Percentiles rank a stretch among this genome's conserved stretches.
Conservation (phyloP, 2,797 vertebrate species). For the Sebastes vulpes region DNA sequence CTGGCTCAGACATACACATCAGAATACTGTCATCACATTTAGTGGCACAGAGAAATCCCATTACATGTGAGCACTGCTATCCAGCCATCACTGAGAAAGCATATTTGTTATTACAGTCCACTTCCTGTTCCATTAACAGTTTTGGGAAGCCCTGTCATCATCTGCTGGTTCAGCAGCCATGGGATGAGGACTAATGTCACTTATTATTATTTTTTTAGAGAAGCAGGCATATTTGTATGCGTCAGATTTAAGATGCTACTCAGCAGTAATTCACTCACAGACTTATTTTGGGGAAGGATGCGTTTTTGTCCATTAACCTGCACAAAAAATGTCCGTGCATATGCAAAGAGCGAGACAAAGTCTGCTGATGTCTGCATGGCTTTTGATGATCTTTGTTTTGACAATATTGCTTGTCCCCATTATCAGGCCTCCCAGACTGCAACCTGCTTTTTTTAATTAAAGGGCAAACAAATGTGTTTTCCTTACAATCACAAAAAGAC, state of each 20-base stretch:
- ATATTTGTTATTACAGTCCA: neutral
- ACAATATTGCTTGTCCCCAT: neutral
- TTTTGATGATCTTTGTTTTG: slow-evolving; percentile 1
- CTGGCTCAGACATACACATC: too few species aligned
- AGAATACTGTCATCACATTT: neutral
- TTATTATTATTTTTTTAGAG: neutral
- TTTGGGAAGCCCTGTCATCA: slow-evolving; percentile 3
- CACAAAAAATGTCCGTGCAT: neutral
- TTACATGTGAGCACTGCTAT: neutral
- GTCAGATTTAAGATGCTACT: neutral
- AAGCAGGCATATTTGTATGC: neutral
- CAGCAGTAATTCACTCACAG: slow-evolving; percentile 13
- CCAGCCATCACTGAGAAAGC: neutral
- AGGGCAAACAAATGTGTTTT: slow-evolving; percentile 31
- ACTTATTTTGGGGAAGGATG: neutral
- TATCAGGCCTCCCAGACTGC: neutral
- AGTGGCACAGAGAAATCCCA: neutral
- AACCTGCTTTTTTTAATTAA: slow-evolving; percentile 39
- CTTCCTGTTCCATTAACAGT: slow-evolving; percentile 1
- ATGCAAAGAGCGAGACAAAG: neutral
- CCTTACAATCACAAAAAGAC: neutral
- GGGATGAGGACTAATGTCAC: slow-evolving; percentile 43
- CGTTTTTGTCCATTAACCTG: neutral
- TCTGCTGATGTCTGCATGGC: neutral
- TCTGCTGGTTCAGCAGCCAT: slow-evolving; percentile 41